phyloP scores from a whole-genome alignment of 2,113 vertebrate genomes.

The Ancistrus triradiatus region DNA sequence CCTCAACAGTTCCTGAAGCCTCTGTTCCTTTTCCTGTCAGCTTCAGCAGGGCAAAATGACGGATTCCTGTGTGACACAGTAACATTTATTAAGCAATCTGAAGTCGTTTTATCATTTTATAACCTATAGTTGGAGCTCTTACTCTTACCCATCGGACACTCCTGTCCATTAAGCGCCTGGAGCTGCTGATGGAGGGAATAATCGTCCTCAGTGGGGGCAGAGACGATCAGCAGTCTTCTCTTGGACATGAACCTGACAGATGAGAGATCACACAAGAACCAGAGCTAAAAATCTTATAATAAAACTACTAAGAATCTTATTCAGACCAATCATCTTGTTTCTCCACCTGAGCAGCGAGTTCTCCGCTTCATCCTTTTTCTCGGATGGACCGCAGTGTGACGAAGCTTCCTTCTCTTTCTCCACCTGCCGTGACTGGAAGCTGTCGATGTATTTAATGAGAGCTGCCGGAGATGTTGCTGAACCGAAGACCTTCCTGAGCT shows the following conservation, averaged over 20 bases:
- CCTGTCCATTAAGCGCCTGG: constrained; percentile 63
- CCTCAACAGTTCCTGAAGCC: constrained; percentile 65
- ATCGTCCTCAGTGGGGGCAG: constrained; percentile 67
- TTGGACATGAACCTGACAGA: constrained; percentile 68
- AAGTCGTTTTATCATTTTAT: too few relatives aligned
- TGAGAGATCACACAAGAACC: too few relatives aligned
- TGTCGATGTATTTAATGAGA: constrained; percentile 65
- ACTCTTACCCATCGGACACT: constrained; percentile 66
- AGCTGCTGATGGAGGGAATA: constrained; percentile 74
- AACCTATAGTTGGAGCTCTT: background rate
- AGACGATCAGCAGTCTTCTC: constrained; percentile 70
- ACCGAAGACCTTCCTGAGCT: constrained; percentile 62
- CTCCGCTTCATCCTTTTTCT: constrained; percentile 41
- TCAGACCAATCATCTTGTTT: too few relatives aligned
- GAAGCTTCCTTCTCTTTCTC: constrained; percentile 60
- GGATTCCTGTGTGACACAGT: constrained; percentile 60
- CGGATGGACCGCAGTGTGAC: constrained; percentile 47
- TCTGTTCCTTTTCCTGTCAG: constrained; percentile 58
- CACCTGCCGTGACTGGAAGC: constrained; percentile 62
- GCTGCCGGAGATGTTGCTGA: constrained; percentile 57
- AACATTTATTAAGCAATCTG: background rate
- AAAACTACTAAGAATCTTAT: too few relatives aligned
- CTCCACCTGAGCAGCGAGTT: constrained; percentile 67
- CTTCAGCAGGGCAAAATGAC: constrained; percentile 73
- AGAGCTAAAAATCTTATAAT: too few relatives aligned